Evolutionary conservation across 1,140 invertebrate genomes (phyloP), one percentile per base, ranked within the genome.

Genomic region (Plutomurus gul): DNA sequence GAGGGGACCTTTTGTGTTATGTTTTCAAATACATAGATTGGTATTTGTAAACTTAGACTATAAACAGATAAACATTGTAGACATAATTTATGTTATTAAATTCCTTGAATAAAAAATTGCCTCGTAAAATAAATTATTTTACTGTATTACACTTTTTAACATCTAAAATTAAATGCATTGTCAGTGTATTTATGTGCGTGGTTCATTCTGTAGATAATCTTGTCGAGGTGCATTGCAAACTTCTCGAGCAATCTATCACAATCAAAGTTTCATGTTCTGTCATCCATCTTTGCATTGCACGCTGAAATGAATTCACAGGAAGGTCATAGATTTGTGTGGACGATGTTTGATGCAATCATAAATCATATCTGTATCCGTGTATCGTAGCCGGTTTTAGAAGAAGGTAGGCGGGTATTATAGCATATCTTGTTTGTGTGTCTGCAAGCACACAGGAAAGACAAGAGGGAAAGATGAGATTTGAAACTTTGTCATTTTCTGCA

Each of bases 401-500:
- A 51, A 11, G 20, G n/a, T 51, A 22, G 8, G 11, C 25, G n/a
- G 5, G 4, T 51, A 51, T 3, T 25, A 51, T 18, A 18, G 47
- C 13, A 13, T 51, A n/a, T 10, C 25, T 8, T 1, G n/a, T 4
- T 22, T 8, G 47, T 49, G 47, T 51, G 18, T 51, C 13, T 51
- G 11, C 25, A n/a, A n/a, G n/a, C n/a, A n/a, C n/a, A n/a, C n/a
- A n/a, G n/a, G n/a, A n/a, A n/a, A n/a, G n/a, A n/a, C n/a, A n/a
- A n/a, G n/a, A 7, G 27, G 18, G 56, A 65, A 36, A 27, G 56
- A 65, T 65, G 56, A 65, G 56, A 65, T 65, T 65, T 65, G 56
- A 65, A 65, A 65, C 30, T 65, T 65, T 65, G 56, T 65, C 56
- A 65, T 65, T 65, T 65, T 65, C 56, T 65, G 56, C 56, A 65